These are phyloP conservation scores for Eretmodus cyanostictus DNA, from an alignment of 2,113 vertebrate species.

Conservation along the genomic window DNA sequence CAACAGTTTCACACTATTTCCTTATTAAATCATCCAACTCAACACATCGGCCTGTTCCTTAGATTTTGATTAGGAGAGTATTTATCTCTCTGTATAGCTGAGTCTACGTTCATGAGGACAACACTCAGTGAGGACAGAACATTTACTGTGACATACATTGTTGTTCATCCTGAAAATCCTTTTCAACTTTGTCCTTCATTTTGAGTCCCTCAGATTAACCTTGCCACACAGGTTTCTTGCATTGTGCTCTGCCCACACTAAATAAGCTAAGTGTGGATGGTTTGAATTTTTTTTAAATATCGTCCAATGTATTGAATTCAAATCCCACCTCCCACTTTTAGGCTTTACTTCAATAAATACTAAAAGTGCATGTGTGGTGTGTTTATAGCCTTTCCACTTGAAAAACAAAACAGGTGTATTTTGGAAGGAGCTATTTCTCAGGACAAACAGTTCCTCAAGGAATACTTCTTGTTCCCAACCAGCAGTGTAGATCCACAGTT, in stretches of 20 bases:
- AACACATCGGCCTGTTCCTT: neutral
- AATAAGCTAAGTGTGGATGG: neutral
- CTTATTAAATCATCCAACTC: neutral
- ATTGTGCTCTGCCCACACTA: neutral
- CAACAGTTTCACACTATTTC: neutral
- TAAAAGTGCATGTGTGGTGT: neutral
- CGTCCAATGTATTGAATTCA: neutral
- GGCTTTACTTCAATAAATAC: neutral
- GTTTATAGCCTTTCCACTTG: neutral
- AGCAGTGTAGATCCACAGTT: neutral
- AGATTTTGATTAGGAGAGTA: neutral
- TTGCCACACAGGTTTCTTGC: neutral
- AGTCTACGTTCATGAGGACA: neutral
- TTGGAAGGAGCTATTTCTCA: neutral
- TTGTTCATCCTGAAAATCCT: neutral
- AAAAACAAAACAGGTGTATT: neutral
- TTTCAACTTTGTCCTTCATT: neutral
- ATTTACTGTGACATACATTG: neutral
- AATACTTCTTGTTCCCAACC: neutral
- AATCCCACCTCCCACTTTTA: neutral
- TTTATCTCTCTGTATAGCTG: neutral
- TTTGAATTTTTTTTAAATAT: fast-evolving
- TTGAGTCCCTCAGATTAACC: neutral
- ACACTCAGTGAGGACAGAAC: neutral
- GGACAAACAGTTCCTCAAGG: neutral